Base-by-base conservation (phyloP, 2,888 invertebrate species). In the Endotricha flammealis region DNA sequence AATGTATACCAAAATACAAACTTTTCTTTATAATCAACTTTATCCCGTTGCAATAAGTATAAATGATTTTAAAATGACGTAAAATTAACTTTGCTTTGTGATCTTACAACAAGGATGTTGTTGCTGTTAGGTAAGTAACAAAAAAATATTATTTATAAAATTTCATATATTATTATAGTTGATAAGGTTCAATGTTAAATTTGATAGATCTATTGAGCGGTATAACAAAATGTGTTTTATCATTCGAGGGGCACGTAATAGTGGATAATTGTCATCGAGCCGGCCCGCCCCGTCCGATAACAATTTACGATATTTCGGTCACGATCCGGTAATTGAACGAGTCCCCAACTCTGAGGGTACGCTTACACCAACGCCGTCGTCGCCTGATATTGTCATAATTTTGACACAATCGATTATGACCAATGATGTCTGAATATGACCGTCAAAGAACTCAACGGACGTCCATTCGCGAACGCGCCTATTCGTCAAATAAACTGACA, bases 221-320 rank as follows among this genome's bases (percentile, higher is more conserved):
- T n/a, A 20, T 4, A 20, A 6, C 7, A 20, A 20, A 20, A 7
- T 20, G 3, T 20, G 20, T 20, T 7, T 4, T 8, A 6, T 20
- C 2, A 7, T 20, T n/a, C 20, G n/a, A 20, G 20, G 20, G 20
- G 8, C 20, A 50, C 54, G 72, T 76, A 77, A 76, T 77, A 59
- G 68, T 63, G 53, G 69, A 69, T 80, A 78, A 78, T 79, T 77
- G 78, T 78, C 73, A 72, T 72, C 71, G 63, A 52, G 50, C 50
- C 56, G 60, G 55, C 58, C 60, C 57, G 68, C 58, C 61, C 69
- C 71, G 69, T 68, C 50, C 59, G 60, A 58, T 61, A 53, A 59
- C 54, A 64, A 76, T 80, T 80, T 78, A 79, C 66, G 75, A 65
- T 65, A 74, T 72, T 68, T 68, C 57, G 68, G 64, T 78, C 80